These are phyloP conservation scores for Plumapathes pennacea DNA, from an alignment of 92 coral and sea anemone genomes.

Conservation along the genomic window DNA sequence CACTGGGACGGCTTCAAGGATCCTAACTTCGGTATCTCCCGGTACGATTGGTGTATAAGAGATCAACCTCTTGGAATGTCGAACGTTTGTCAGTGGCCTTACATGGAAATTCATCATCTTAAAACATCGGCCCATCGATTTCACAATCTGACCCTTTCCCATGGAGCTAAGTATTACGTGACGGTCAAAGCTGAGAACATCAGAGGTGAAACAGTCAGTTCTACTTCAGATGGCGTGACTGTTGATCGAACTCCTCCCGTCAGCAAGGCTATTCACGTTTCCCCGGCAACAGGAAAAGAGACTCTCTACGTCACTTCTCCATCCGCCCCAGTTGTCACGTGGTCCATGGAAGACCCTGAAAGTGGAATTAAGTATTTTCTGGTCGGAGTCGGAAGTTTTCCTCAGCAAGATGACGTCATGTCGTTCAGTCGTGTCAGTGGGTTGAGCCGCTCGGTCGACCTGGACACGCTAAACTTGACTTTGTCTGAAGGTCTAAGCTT, in stretches of 20 bases:
- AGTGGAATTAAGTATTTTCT: constrained; percentile 77
- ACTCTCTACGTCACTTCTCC: constrained; percentile 53
- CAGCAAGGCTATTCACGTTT: constrained; percentile 50
- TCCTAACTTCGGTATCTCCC: constrained; percentile 72
- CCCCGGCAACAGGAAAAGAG: constrained; percentile 68
- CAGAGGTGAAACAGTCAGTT: constrained; percentile 65
- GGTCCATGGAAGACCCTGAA: constrained; percentile 86
- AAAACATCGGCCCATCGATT: constrained; percentile 73
- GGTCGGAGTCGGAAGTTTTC: constrained; percentile 72
- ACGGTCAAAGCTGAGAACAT: constrained; percentile 80
- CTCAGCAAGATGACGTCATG: constrained; percentile 70
- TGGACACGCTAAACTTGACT: constrained; percentile 72
- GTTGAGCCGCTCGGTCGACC: constrained; percentile 56
- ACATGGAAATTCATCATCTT: constrained; percentile 39
- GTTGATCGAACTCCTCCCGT: constrained; percentile 87
- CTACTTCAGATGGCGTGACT: constrained; percentile 88
- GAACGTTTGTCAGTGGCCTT: constrained; percentile 59
- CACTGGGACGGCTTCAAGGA: constrained; percentile 92
- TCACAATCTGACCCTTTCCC: constrained; percentile 70
- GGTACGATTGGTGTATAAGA: constrained; percentile 89
- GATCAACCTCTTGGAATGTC: constrained; percentile 33
- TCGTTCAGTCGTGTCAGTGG: constrained; percentile 51
- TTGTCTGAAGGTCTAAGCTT: constrained; percentile 65
- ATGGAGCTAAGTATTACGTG: constrained; percentile 81
- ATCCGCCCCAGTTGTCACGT: constrained; percentile 81